A percentile compares a stretch with the other conserved stretches of the same genome.
phyloP scores from a whole-genome alignment of 2,888 invertebrate genomes.

The Mythimna impura region DNA sequence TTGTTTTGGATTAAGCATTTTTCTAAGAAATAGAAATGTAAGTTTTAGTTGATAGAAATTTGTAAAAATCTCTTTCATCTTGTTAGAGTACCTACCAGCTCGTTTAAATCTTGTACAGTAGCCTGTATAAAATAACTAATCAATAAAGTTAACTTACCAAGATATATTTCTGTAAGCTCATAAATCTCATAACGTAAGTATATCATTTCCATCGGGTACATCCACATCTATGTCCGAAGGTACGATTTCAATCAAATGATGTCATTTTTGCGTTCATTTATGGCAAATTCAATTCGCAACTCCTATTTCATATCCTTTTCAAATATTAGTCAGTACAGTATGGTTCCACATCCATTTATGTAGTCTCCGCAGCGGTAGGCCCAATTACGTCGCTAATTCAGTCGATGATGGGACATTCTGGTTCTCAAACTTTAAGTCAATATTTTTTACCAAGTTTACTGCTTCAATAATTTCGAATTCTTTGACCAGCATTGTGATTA shows the following conservation, averaged over 20 bases:
- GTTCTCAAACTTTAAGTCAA: slow-evolving; percentile 46
- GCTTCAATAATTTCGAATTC: background rate
- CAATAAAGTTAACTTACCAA: background rate
- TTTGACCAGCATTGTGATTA: background rate
- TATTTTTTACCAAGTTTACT: background rate
- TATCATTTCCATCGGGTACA: background rate
- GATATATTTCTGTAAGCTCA: background rate
- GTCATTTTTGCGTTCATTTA: slow-evolving; percentile 27
- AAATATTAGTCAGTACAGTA: slow-evolving; percentile 45
- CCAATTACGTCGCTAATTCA: slow-evolving; percentile 58
- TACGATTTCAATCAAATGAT: slow-evolving; percentile 25
- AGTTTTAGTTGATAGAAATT: background rate
- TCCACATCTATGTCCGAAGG: background rate
- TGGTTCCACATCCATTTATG: slow-evolving; percentile 33
- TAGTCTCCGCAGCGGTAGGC: slow-evolving; percentile 60
- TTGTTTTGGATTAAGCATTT: background rate
- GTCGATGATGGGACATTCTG: slow-evolving; percentile 61
- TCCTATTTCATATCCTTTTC: slow-evolving; percentile 49
- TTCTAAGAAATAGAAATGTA: background rate
- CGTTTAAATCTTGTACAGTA: background rate
- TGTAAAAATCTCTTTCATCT: background rate
- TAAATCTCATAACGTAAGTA: background rate
- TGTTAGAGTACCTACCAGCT: background rate
- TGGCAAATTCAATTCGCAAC: slow-evolving; percentile 33
- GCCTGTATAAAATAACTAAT: background rate